Percentiles rank a stretch among this genome's conserved stretches.
Evolutionary conservation across 92 coral and sea anemone species (phyloP).

Genomic region (Scolanthus callimorphus): DNA sequence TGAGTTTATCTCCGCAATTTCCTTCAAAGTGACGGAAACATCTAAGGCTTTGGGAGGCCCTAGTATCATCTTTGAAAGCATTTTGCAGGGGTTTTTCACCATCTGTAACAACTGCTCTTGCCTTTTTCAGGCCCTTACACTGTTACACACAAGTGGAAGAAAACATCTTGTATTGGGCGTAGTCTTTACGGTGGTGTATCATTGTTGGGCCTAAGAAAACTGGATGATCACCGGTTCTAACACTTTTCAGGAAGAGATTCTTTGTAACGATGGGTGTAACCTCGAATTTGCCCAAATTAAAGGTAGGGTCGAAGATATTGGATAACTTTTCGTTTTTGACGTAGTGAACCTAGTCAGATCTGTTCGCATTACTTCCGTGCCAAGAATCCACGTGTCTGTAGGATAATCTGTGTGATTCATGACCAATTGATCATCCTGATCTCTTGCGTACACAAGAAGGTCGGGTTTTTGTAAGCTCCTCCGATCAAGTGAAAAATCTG

Average conservation of each 20-base stretch:
- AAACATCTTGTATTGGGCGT: slow-evolving; percentile 16
- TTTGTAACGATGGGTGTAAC: slow-evolving; percentile 21
- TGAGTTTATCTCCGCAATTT: slow-evolving; percentile 26
- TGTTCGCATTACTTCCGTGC: slow-evolving; percentile 7
- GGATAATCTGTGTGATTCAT: slow-evolving; percentile 11
- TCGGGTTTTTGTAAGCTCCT: no score
- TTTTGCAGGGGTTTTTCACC: slow-evolving; percentile 27
- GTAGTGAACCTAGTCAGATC: slow-evolving; percentile 7
- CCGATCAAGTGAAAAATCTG: no score
- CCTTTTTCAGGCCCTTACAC: slow-evolving; percentile 1
- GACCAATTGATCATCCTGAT: background rate
- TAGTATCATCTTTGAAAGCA: slow-evolving; percentile 19
- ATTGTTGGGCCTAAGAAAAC: slow-evolving; percentile 34
- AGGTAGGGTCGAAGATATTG: slow-evolving; percentile 38
- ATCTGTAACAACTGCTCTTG: slow-evolving; percentile 23
- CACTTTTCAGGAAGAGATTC: slow-evolving; percentile 20
- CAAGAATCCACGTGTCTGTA: slow-evolving; percentile 7
- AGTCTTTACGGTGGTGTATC: slow-evolving; percentile 27
- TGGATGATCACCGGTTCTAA: slow-evolving; percentile 21
- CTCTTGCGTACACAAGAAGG: slow-evolving; percentile 1
- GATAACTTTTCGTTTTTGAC: slow-evolving; percentile 8
- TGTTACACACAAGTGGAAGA: slow-evolving; percentile 14
- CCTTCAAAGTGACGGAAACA: slow-evolving; percentile 29
- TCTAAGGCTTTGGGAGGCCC: slow-evolving; percentile 9
- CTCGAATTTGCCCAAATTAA: slow-evolving; percentile 19